Conservation (phyloP, 2,888 invertebrate genomes). For the Pseudolycoriella hygida region DNA sequence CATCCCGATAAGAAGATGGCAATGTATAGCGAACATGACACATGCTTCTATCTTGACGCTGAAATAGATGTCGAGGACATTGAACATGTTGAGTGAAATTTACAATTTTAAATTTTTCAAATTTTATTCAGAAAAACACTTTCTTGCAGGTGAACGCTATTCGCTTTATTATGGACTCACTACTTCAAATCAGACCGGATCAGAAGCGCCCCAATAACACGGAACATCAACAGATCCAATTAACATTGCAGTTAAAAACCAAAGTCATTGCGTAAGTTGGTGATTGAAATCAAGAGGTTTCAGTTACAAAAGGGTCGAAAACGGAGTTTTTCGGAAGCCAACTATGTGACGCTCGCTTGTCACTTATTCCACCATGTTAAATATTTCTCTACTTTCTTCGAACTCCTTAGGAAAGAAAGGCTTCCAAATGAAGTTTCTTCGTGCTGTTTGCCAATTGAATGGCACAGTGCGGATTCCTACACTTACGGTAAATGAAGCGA, state of each 20-base stretch:
- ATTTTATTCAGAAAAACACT: not conserved
- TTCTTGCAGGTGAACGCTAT: conserved; percentile 3
- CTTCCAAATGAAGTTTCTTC: too few species aligned
- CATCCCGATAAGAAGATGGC: conserved; percentile 15
- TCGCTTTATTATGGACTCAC: conserved; percentile 1
- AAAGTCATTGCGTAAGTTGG: not conserved
- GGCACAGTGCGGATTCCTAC: too few species aligned
- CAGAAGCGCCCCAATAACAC: not conserved
- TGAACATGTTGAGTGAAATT: conserved; percentile 15
- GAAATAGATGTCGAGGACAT: conserved; percentile 50
- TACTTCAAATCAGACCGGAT: not conserved
- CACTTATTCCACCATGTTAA: too few species aligned
- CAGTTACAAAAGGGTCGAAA: too few species aligned
- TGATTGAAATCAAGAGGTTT: too few species aligned
- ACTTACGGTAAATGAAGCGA: too few species aligned
- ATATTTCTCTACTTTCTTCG: too few species aligned
- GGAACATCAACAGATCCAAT: not conserved
- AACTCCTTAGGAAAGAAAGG: too few species aligned
- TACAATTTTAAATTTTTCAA: not conserved
- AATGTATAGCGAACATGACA: conserved; percentile 13
- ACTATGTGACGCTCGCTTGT: too few species aligned
- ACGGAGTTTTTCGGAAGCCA: too few species aligned
- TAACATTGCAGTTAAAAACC: not conserved
- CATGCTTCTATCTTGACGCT: conserved; percentile 49
- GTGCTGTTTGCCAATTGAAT: too few species aligned